Base-by-base conservation (phyloP, 2,113 vertebrate species). In the Archilochus colubris region DNA sequence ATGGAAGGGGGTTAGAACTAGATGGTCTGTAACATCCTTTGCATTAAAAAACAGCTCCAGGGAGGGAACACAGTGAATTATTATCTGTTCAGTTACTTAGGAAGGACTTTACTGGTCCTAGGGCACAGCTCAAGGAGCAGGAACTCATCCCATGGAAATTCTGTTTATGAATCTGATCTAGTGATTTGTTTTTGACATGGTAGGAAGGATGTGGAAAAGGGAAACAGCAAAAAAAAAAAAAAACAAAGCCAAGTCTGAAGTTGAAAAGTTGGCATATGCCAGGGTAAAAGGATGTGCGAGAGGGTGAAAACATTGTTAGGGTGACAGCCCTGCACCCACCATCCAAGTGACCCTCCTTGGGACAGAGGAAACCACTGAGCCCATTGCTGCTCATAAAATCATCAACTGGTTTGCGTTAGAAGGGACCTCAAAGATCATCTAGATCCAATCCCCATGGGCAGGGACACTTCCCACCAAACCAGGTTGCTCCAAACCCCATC, bases 181-280 rank as follows among this genome's bases (percentile, higher is more conserved):
- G 25, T 24, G 17, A 40, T 53, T 89, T 48, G 13, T 40, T 24
- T 80, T 67, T 75, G 15, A 36, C 23, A 21, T 0, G 9, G 38
- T 59, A 22, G 54, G 38, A 86, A 91, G 53, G 6, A 7, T 44
- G 40, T 28, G 27, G 10, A 62, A 82, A 78, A 57, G 0, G 6
- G 19, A 25, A 70, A 30, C 9, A 33, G 27, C 3, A 7, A 19
- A 40, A 61, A 57, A 76, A 38, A 21, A 6, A 31, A 20, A 86
- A 33, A 33, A 33, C 36, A 8, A 38, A 40, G 9, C 40, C 40
- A 40, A 40, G 40, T 40, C 40, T 40, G 40, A 82, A 57, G 36
- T 5, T 7, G 2, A 12, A 63, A 28, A 79, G 5, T 0, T 5
- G 4, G 40, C 16, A 3, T 5, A 33, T 1, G 5, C 9, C 0